Evolutionary conservation across 2,113 vertebrate species (phyloP).

Genomic region (Nothoprocta pentlandii): DNA sequence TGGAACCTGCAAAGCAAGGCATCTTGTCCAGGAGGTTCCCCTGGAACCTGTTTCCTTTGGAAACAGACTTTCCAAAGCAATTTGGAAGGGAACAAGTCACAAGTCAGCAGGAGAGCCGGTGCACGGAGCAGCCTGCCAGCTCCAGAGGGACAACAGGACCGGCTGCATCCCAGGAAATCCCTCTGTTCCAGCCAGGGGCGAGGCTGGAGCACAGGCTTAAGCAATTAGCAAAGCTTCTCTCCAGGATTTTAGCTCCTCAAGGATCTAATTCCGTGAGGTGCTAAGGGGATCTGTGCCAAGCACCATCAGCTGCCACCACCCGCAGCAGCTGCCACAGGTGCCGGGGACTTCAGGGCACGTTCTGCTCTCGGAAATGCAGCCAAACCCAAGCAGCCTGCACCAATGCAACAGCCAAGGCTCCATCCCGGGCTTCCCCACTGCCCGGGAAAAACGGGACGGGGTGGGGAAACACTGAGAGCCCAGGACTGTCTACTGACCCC

Average conservation of each 20-base stretch:
- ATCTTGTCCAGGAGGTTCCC: no score
- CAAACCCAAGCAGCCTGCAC: rapidly evolving
- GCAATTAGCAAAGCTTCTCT: constrained; percentile 27
- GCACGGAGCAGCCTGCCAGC: rapidly evolving
- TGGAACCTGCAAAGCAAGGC: neutral
- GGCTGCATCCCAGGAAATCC: neutral
- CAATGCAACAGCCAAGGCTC: rapidly evolving
- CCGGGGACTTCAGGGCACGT: neutral
- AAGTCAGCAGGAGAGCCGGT: neutral
- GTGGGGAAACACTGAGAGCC: neutral
- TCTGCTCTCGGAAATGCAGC: neutral
- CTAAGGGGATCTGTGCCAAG: rapidly evolving
- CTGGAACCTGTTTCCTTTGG: no score
- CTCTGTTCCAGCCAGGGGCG: neutral
- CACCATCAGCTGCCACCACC: neutral
- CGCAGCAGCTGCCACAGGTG: neutral
- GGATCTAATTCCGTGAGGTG: neutral
- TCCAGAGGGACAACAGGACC: neutral
- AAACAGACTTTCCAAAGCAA: no score
- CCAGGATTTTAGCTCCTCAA: neutral
- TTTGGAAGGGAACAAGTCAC: no score
- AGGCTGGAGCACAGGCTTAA: neutral
- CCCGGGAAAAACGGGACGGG: neutral
- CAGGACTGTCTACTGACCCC: neutral
- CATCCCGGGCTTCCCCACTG: rapidly evolving